These are phyloP conservation scores for Epicampocera succincta DNA, from an alignment of 2,888 invertebrate genomes.

Conservation along the genomic window DNA sequence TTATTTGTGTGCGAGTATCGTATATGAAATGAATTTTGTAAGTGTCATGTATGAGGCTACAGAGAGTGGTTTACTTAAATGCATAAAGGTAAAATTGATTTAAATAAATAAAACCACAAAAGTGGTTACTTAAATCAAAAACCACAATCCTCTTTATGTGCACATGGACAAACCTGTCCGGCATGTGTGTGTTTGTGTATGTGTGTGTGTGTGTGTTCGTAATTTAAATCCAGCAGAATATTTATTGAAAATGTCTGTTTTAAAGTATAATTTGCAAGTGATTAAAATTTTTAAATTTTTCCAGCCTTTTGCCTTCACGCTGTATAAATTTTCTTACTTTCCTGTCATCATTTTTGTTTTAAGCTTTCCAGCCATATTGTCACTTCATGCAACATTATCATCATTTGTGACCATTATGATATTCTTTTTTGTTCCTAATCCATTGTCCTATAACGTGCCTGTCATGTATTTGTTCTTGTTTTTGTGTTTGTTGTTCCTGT, in stretches of 20 bases:
- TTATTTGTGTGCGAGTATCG: background rate
- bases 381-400: slow-evolving; percentile 44
- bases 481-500: background rate
- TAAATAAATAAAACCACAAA: slow-evolving; percentile 66
- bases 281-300: background rate
- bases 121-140: slow-evolving; percentile 57
- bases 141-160: slow-evolving; percentile 61
- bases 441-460: slow-evolving; percentile 35
- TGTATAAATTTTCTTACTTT: slow-evolving; percentile 13
- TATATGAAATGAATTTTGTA: background rate
- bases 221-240: no score
- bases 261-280: no score
- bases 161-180: background rate
- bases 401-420: slow-evolving; percentile 50
- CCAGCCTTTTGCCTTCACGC: slow-evolving; percentile 3
- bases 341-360: background rate
- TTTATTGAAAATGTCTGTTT: no score
- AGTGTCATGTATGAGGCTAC: background rate
- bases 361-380: slow-evolving; percentile 27
- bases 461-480: slow-evolving; percentile 11
- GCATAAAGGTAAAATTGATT: slow-evolving; percentile 45
- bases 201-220: background rate
- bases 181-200: background rate
- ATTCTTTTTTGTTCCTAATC: slow-evolving; percentile 38
- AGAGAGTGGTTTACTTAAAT: slow-evolving; percentile 42